Conservation (phyloP, 2,113 vertebrate genomes). For the Oryzias woworae region DNA sequence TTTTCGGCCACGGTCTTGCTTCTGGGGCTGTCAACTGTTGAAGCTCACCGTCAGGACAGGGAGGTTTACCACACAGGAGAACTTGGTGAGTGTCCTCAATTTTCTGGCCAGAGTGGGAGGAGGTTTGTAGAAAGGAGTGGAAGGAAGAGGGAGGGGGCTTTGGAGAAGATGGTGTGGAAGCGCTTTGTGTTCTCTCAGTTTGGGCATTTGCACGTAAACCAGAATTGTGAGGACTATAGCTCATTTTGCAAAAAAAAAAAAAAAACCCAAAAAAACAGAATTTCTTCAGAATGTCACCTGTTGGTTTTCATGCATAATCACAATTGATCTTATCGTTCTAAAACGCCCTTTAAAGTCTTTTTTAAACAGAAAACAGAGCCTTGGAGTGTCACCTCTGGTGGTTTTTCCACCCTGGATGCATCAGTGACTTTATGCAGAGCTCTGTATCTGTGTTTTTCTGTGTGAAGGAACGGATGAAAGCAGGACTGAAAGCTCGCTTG, state of each 20-base stretch:
- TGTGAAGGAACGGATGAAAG: conserved; percentile 55
- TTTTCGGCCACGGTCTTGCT: conserved; percentile 27
- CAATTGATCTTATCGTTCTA: too few relatives aligned
- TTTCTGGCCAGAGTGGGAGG: conserved; percentile 69
- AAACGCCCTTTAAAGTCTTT: too few relatives aligned
- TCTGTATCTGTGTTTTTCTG: conserved; percentile 51
- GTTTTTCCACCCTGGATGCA: conserved; percentile 25
- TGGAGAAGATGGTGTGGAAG: conserved; percentile 42
- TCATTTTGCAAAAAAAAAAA: conserved; percentile 3
- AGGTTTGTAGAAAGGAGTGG: conserved; percentile 62
- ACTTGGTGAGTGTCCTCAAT: conserved; percentile 69
- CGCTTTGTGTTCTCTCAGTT: conserved; percentile 30
- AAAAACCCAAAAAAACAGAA: background rate
- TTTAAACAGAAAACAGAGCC: background rate
- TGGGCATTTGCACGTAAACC: conserved; percentile 1
- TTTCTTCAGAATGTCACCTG: conserved; percentile 10
- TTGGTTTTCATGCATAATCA: conserved; percentile 5
- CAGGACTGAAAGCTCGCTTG: conserved; percentile 52
- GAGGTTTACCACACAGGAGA: conserved; percentile 52
- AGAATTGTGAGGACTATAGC: background rate
- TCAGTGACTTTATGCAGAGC: conserved; percentile 44
- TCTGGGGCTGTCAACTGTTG: conserved; percentile 52
- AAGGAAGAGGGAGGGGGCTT: conserved; percentile 42
- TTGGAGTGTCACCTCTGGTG: background rate
- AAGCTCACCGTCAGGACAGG: conserved; percentile 46